Evolutionary conservation across 2,113 vertebrate species (phyloP).

Genomic region (Aptenodytes forsteri): DNA sequence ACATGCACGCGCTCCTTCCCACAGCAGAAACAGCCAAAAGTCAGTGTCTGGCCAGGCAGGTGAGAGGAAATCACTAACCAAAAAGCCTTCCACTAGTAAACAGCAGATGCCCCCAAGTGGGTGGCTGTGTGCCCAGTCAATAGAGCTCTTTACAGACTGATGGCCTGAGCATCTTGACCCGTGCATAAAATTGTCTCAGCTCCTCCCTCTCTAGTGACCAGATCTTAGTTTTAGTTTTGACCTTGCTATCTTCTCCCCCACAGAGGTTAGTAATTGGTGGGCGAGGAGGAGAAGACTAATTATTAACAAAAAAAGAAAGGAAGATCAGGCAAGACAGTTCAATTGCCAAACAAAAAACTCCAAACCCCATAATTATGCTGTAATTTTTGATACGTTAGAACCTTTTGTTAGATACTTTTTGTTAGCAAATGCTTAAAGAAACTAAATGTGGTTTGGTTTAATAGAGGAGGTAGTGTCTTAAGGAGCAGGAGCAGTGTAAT

Average conservation of each 20-base stretch:
- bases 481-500: neutral
- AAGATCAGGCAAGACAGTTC: neutral
- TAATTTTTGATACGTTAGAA: neutral
- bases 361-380: neutral
- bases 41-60: neutral
- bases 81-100: neutral
- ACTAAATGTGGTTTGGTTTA: neutral
- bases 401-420: neutral
- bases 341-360: neutral
- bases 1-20: fast-evolving
- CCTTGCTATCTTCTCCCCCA: neutral
- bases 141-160: neutral
- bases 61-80: neutral
- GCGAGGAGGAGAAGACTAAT: neutral
- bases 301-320: neutral
- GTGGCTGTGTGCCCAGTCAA: neutral
- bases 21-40: neutral
- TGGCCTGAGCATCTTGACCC: neutral
- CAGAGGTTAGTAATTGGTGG: neutral
- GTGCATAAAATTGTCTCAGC: neutral
- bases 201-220: neutral
- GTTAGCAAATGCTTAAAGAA: neutral
- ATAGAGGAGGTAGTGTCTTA: neutral
- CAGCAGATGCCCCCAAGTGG: fast-evolving
- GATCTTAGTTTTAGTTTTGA: neutral